Base-by-base conservation (phyloP, 2,113 vertebrate genomes). In the Hyaena hyaena region DNA sequence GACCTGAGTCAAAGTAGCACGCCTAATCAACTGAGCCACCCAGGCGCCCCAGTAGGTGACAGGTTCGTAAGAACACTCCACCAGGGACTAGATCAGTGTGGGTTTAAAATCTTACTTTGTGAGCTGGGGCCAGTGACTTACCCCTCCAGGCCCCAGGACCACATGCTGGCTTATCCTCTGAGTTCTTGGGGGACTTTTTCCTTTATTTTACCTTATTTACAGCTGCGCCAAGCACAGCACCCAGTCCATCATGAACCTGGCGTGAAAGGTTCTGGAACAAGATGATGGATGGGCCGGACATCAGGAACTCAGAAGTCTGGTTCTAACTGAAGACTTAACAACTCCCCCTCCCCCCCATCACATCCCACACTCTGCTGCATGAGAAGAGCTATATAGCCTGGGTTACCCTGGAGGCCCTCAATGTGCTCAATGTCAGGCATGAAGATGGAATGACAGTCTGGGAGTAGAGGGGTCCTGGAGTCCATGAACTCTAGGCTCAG, bases 231-330 rank as follows among this genome's bases (percentile, higher is more conserved):
- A 26, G 73, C n/a, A 17, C n/a, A 35, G 26, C 2, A 3, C 73
- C 63, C 65, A 76, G 65, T 7, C 7, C 9, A 21, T 0, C 4
- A 28, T 1, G 19, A 15, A 2, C 58, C 21, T 0, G 5, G 33
- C 3, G 33, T 1, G 55, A 88, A 65, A 80, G 79, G 11, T 14
- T 12, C 0, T 2, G 4, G 81, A 58, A 10, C 16, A 39, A 23
- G 43, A 0, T 2, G 53, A 12, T 3, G 16, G 39, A 7, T 0
- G 3, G 26, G 11, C 4, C 10, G 39, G 16, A 9, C n/a, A 28
- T 8, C 58, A 21, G 74, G 2, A 28, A 50, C 39, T 24, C 73
- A 12, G 15, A n/a, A 28, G 26, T 0, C 35, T 55, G 1, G 1
- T 21, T 7, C 17, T 14, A 45, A 10, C 45, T 39, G 31, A 26